phyloP scores from a whole-genome alignment of 2,113 vertebrate species.

The Amia ocellicauda region DNA sequence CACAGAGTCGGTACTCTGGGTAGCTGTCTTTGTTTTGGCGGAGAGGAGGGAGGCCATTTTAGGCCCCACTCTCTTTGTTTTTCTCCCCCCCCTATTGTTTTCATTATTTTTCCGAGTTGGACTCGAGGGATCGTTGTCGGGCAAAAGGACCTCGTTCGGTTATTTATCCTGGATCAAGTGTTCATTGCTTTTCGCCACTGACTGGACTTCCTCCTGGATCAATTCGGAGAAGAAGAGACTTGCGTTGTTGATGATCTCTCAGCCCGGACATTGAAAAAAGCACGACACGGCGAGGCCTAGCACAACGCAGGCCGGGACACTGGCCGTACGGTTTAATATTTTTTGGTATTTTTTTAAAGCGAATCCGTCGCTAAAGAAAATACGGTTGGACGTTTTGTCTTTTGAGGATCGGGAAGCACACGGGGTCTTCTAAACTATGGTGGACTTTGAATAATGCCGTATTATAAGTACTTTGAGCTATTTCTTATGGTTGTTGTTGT shows the following conservation, averaged over 20 bases:
- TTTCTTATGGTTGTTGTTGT: too few species aligned
- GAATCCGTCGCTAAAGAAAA: not conserved
- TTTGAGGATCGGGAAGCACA: slow-evolving; percentile 10
- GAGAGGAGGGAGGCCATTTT: slow-evolving; percentile 28
- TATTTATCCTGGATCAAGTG: not conserved
- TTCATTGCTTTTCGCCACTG: not conserved
- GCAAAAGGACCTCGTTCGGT: slow-evolving; percentile 4
- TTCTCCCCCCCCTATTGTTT: slow-evolving; percentile 12
- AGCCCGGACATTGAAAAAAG: slow-evolving; percentile 11
- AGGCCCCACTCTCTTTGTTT: slow-evolving; percentile 22
- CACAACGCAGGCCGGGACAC: not conserved
- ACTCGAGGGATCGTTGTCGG: slow-evolving; percentile 5
- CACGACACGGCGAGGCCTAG: slow-evolving; percentile 2
- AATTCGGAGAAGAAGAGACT: slow-evolving; percentile 2
- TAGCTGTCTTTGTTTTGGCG: slow-evolving; percentile 20
- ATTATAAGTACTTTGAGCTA: too few species aligned
- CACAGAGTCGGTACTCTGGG: slow-evolving; percentile 9
- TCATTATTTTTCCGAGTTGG: not conserved
- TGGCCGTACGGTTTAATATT: not conserved
- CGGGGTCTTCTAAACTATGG: not conserved
- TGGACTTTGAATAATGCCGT: slow-evolving; percentile 14
- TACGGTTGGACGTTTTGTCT: slow-evolving; percentile 10
- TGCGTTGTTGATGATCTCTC: not conserved
- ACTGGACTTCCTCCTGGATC: not conserved
- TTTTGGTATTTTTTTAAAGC: not conserved